A percentile compares a stretch with the other conserved stretches of the same genome.
Evolutionary conservation across 2,113 vertebrate species (phyloP).

Genomic region (Nycticryphes semicollaris): DNA sequence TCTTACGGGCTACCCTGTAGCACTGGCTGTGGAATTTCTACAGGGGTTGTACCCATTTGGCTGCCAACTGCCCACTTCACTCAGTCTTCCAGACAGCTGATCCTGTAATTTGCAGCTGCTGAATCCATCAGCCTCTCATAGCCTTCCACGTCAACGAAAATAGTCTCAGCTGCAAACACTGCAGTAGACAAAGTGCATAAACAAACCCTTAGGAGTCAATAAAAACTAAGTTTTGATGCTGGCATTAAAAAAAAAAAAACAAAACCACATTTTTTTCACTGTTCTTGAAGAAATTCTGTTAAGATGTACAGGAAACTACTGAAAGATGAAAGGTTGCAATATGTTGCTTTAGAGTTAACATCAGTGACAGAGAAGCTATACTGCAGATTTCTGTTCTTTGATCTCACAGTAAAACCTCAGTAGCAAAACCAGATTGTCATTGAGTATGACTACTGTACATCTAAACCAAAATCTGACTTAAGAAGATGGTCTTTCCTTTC

Average conservation of each 20-base stretch:
- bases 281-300: not conserved
- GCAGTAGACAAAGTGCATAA: not conserved
- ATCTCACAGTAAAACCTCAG: not conserved
- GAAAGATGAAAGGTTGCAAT: constrained; percentile 3
- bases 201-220: not conserved
- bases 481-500: not conserved
- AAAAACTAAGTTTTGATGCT: not conserved
- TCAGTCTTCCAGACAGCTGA: constrained; percentile 49
- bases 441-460: not conserved
- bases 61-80: constrained; percentile 49
- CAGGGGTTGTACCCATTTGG: not conserved
- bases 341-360: not conserved
- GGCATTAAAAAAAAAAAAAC: not conserved
- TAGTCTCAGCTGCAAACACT: constrained; percentile 17
- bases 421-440: not conserved
- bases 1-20: not conserved
- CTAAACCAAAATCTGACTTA: not conserved
- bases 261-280: not conserved
- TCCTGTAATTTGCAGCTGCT: constrained; percentile 55
- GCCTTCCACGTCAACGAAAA: not conserved
- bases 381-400: constrained; percentile 21
- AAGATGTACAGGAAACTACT: not conserved
- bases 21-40: constrained; percentile 15
- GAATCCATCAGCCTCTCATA: constrained; percentile 9
- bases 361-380: not conserved